Evolutionary conservation across 2,888 invertebrate genomes (phyloP), one percentile per base, ranked within the genome.

Genomic region (Melanostoma scalare): DNA sequence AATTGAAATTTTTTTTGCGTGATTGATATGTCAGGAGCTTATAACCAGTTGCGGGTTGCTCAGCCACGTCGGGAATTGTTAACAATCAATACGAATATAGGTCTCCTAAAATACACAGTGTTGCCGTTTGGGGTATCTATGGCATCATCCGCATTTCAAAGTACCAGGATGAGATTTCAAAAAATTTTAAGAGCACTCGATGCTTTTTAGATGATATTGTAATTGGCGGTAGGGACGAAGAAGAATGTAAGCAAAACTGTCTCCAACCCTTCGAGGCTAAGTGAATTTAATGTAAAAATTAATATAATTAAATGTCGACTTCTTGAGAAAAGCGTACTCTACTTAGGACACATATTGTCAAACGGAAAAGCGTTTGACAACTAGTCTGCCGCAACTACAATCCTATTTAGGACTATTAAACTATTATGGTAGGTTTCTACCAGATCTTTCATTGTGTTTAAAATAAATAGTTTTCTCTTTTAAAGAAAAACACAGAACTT

Each of bases 201-300:
- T 48, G 61, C 36, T 48, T 63, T 63, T 30, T 63, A 6, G 40
- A 63, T 36, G 63, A 63, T 50, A 63, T 63, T 50, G 9, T 63
- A 20, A 30, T 50, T 36, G 38, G 63, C 2, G 63, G 63, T 63
- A 40, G 10, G n/a, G 38, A 63, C 40, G 50, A 63, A 36, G 2
- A 10, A 5, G 48, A 63, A 40, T 63, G 50, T 6, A 60, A 58
- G 31, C 42, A 60, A 31, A 60, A 60, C 33, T 60, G 60, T 44
- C 40, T 58, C 6, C 42, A 46, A 46, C n/a, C 9, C 46, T n/a
- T 46, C 44, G 10, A 61, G 46, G 36, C n/a, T 63, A 10, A 50
- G 48, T 63, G 38, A 63, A 30, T 48, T 48, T 9, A 50, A 63
- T 36, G 38, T 50, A 8, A 63, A 50, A 63, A 61, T 61, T 33